A percentile compares a stretch with the other conserved stretches of the same genome.
phyloP scores from a whole-genome alignment of 2,113 vertebrate species.

The Ardeotis arabs region DNA sequence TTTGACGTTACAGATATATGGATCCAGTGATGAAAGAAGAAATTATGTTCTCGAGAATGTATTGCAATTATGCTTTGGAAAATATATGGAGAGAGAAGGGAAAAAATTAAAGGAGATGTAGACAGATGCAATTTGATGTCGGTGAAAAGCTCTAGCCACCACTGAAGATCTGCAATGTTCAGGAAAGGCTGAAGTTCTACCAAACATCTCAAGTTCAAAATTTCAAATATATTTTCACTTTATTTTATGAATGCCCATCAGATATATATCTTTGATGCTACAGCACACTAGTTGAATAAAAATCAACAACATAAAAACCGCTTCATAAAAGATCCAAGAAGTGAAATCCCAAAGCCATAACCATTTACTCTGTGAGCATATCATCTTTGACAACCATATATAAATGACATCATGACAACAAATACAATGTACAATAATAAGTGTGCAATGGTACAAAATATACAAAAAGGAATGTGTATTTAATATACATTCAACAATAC shows the following conservation, averaged over 20 bases:
- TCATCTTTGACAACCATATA: conserved; percentile 41
- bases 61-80: not conserved
- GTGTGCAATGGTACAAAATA: conserved; percentile 61
- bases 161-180: not conserved
- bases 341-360: conserved; percentile 53
- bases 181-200: not conserved
- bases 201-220: not conserved
- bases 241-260: conserved; percentile 64
- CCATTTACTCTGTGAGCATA: conserved; percentile 49
- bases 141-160: not conserved
- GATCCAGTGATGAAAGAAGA: conserved; percentile 15
- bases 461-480: conserved; percentile 65
- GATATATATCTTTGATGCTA: conserved; percentile 44
- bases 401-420: conserved; percentile 52
- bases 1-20: conserved; percentile 44
- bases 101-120: not conserved
- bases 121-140: not conserved
- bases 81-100: not conserved
- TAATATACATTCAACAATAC: conserved; percentile 61
- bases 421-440: conserved; percentile 48
- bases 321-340: conserved; percentile 60
- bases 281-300: conserved; percentile 55
- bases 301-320: conserved; percentile 58
- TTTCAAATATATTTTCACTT: conserved; percentile 63
- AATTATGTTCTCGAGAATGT: not conserved